Percentiles rank a stretch among this genome's conserved stretches.
These are phyloP conservation scores for Gymnosoma rotundatum DNA, from an alignment of 2,888 invertebrate genomes.

Conservation along the genomic window DNA sequence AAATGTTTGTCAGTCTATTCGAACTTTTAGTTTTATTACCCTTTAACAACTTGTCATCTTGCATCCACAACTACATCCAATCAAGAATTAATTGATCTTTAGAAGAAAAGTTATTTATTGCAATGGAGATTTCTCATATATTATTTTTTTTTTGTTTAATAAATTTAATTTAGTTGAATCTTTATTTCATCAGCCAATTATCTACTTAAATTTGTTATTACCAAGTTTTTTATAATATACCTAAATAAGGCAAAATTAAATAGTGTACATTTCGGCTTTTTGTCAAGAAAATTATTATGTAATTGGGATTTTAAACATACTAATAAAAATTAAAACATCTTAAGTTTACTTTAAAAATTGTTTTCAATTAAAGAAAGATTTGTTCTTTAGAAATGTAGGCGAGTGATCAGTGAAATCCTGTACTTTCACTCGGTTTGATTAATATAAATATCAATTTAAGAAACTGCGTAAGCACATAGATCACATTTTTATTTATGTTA, in stretches of 20 bases:
- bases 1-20: conserved; percentile 43
- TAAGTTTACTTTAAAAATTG: background rate
- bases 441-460: too few relatives aligned
- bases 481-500: too few relatives aligned
- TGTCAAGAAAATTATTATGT: conserved; percentile 23
- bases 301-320: conserved; percentile 39
- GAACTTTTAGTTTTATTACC: conserved; percentile 25
- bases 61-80: conserved; percentile 16
- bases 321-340: conserved; percentile 34
- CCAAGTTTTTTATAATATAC: background rate
- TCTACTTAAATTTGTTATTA: background rate
- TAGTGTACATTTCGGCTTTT: background rate
- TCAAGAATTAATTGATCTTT: conserved; percentile 24
- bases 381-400: too few relatives aligned
- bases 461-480: too few relatives aligned
- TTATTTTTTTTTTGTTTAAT: conserved; percentile 16
- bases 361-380: too few relatives aligned
- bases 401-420: too few relatives aligned
- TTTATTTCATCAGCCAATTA: background rate
- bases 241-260: too few relatives aligned
- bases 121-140: conserved; percentile 16
- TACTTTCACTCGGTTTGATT: too few relatives aligned
- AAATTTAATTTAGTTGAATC: conserved; percentile 51
- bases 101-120: background rate
- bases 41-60: background rate